Percentiles rank a stretch among this genome's conserved stretches.
These are phyloP conservation scores for Intellagama lesueurii DNA, from an alignment of 2,797 vertebrate species.

Conservation along the genomic window DNA sequence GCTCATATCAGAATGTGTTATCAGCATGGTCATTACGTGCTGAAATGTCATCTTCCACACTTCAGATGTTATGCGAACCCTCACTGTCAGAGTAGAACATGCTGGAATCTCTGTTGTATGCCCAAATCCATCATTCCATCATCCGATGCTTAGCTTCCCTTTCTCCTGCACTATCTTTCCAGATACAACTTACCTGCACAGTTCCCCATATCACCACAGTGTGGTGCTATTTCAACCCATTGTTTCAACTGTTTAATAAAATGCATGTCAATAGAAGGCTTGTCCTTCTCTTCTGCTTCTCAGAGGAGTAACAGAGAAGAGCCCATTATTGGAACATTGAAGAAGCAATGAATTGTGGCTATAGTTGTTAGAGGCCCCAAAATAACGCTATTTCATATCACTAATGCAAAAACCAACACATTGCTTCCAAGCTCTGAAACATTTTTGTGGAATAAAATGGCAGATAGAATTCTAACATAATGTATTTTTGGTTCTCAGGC, in stretches of 20 bases:
- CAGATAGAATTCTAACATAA: not conserved
- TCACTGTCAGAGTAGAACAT: not conserved
- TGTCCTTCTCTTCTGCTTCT: too few relatives aligned
- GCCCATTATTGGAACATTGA: too few relatives aligned
- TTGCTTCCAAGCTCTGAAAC: not conserved
- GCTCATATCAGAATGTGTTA: not conserved
- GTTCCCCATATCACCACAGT: not conserved
- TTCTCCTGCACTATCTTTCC: not conserved
- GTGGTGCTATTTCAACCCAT: not conserved
- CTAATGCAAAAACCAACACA: too few relatives aligned
- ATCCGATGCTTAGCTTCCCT: not conserved
- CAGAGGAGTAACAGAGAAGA: too few relatives aligned
- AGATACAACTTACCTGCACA: not conserved
- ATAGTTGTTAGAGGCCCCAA: too few relatives aligned
- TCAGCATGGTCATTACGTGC: not conserved
- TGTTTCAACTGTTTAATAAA: too few relatives aligned
- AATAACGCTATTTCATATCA: too few relatives aligned
- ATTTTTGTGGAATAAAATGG: not conserved
- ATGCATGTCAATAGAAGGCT: too few relatives aligned
- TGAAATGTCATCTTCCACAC: too few relatives aligned
- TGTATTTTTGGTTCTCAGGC: not conserved
- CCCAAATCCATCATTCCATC: not conserved
- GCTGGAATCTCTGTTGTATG: too few relatives aligned
- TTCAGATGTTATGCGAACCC: not conserved
- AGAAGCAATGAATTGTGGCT: too few relatives aligned